Evolutionary conservation across 2,113 vertebrate species (phyloP).

Genomic region (Psammodynastes pulverulentus): DNA sequence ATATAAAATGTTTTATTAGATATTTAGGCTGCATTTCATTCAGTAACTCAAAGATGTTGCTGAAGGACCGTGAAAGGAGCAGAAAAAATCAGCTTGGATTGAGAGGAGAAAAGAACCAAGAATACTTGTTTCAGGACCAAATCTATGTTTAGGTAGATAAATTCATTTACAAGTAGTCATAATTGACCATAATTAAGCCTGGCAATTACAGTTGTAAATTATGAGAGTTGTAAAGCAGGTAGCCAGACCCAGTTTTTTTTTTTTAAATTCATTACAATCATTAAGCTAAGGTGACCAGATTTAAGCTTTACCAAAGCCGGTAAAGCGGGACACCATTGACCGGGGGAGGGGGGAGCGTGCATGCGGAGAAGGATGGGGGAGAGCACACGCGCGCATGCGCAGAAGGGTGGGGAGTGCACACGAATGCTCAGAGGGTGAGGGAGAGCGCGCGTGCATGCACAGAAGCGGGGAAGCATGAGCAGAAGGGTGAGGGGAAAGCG

Average conservation of each 20-base stretch:
- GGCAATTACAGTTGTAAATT: not conserved
- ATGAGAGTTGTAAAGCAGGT: not conserved
- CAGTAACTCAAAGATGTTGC: not conserved
- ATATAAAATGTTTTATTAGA: not conserved
- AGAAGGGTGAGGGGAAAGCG: too few relatives aligned
- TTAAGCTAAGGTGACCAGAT: too few relatives aligned
- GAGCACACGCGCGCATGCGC: too few relatives aligned
- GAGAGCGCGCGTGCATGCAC: too few relatives aligned
- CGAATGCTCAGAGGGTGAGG: too few relatives aligned
- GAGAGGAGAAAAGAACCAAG: not conserved
- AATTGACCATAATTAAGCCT: not conserved
- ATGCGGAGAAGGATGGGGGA: too few relatives aligned
- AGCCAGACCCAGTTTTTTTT: too few relatives aligned
- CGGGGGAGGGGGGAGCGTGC: too few relatives aligned
- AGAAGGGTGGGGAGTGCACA: too few relatives aligned
- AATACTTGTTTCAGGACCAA: not conserved
- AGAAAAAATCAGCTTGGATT: not conserved
- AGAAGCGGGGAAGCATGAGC: too few relatives aligned
- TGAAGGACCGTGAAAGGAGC: not conserved
- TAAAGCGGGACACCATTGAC: too few relatives aligned
- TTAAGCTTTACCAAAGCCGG: too few relatives aligned
- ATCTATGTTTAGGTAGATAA: not conserved
- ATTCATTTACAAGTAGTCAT: not conserved
- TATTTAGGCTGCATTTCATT: not conserved
- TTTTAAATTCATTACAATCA: not conserved